phyloP scores from a whole-genome alignment of 2,797 vertebrate species.

The Trematomus bernacchii region DNA sequence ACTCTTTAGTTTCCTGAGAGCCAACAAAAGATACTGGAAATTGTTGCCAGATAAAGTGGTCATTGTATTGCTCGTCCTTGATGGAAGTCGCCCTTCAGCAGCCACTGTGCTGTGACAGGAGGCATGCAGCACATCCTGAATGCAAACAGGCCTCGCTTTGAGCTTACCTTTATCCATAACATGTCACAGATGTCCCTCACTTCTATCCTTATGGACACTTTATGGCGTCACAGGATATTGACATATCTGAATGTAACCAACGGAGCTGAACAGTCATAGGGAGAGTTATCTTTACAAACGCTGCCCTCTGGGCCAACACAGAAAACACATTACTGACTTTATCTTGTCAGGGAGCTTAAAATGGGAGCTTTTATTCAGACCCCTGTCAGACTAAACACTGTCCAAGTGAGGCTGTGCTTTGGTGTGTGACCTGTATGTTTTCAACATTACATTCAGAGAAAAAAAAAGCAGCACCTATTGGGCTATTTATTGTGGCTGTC shows the following conservation, averaged over 20 bases:
- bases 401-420: constrained; percentile 48
- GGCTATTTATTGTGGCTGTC: constrained; percentile 18
- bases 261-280: constrained; percentile 55
- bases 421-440: constrained; percentile 43
- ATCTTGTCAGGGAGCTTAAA: constrained; percentile 60
- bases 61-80: constrained; percentile 34
- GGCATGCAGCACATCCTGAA: constrained; percentile 33
- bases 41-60: constrained; percentile 35
- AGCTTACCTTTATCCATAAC: constrained; percentile 53
- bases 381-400: constrained; percentile 53
- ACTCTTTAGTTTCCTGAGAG: constrained; percentile 34
- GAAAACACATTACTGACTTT: constrained; percentile 54
- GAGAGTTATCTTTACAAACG: constrained; percentile 60
- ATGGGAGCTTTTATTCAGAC: constrained; percentile 59
- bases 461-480: background rate
- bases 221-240: constrained; percentile 15
- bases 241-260: constrained; percentile 51
- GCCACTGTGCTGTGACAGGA: constrained; percentile 46
- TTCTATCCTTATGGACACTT: constrained; percentile 33
- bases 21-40: constrained; percentile 18
- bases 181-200: constrained; percentile 49
- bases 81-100: constrained; percentile 44
- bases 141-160: constrained; percentile 44
- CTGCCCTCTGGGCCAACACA: constrained; percentile 41
- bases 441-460: constrained; percentile 15